Percentiles rank a stretch among this genome's conserved stretches.
Conservation (phyloP, 2,113 vertebrate genomes). For the Alaudala cheleensis region DNA sequence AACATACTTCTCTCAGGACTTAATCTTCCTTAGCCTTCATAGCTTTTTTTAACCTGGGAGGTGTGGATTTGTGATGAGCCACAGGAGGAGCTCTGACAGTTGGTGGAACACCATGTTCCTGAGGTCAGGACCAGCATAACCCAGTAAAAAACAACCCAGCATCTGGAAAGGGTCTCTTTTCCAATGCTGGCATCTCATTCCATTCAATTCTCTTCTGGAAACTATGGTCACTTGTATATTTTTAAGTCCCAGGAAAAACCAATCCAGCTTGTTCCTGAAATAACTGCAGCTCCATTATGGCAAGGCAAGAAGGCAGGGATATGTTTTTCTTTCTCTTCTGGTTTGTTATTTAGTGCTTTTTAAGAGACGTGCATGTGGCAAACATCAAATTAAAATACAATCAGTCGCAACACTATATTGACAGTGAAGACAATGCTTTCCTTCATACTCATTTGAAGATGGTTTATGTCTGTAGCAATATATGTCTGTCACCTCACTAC, state of each 20-base stretch:
- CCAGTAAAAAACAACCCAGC: background rate
- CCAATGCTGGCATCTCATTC: background rate
- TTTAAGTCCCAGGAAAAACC: conserved; percentile 25
- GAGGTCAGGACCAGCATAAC: background rate
- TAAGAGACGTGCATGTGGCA: background rate
- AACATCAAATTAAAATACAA: conserved; percentile 56
- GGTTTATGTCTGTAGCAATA: background rate
- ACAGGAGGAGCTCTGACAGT: background rate
- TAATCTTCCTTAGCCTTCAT: background rate
- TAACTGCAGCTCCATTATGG: conserved; percentile 35
- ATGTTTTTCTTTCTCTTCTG: conserved; percentile 51
- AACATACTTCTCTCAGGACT: background rate
- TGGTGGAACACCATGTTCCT: background rate
- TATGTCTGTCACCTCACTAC: background rate
- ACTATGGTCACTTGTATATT: background rate
- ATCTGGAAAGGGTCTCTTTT: background rate
- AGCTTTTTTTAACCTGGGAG: background rate
- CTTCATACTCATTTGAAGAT: background rate
- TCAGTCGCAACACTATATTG: background rate
- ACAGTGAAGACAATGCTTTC: background rate
- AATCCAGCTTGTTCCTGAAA: conserved; percentile 38
- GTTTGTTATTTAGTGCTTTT: conserved; percentile 40
- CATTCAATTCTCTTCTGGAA: background rate
- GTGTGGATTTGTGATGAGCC: background rate
- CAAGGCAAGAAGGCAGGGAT: conserved; percentile 22